phyloP scores from a whole-genome alignment of 2,797 vertebrate genomes.

The Buphagus erythrorhynchus region DNA sequence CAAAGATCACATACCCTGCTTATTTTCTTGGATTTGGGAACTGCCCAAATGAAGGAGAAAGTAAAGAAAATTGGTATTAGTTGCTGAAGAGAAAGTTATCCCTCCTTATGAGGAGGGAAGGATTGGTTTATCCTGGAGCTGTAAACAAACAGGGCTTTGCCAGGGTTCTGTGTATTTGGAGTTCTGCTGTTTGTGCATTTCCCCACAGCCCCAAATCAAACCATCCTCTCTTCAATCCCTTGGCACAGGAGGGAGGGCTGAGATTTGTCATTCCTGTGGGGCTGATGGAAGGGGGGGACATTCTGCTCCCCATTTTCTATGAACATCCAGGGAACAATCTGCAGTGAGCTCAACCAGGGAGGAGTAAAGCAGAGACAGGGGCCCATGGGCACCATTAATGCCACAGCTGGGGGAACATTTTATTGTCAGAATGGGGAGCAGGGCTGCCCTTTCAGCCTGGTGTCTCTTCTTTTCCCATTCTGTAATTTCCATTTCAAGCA shows the following conservation, averaged over 20 bases:
- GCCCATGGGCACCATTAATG: not conserved
- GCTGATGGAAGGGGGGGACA: not conserved
- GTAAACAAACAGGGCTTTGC: not conserved
- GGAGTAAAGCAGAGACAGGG: not conserved
- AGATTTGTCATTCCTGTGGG: not conserved
- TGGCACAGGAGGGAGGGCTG: not conserved
- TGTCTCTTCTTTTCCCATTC: not conserved
- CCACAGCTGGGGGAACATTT: not conserved
- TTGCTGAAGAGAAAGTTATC: not conserved
- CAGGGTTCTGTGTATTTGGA: fast-evolving
- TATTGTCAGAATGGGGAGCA: fast-evolving
- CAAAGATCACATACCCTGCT: not conserved
- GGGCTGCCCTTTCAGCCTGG: not conserved
- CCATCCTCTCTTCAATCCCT: not conserved
- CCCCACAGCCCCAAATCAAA: not conserved
- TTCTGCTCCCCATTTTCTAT: not conserved
- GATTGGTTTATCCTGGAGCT: not conserved
- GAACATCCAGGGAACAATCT: not conserved
- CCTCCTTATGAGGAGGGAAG: not conserved
- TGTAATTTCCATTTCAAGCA: no score
- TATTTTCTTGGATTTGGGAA: not conserved
- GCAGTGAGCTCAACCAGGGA: not conserved
- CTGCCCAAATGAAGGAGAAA: not conserved
- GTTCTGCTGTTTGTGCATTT: not conserved
- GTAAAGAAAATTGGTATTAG: not conserved